Base-by-base conservation (phyloP, 2,113 vertebrate species). In the Equus quagga region DNA sequence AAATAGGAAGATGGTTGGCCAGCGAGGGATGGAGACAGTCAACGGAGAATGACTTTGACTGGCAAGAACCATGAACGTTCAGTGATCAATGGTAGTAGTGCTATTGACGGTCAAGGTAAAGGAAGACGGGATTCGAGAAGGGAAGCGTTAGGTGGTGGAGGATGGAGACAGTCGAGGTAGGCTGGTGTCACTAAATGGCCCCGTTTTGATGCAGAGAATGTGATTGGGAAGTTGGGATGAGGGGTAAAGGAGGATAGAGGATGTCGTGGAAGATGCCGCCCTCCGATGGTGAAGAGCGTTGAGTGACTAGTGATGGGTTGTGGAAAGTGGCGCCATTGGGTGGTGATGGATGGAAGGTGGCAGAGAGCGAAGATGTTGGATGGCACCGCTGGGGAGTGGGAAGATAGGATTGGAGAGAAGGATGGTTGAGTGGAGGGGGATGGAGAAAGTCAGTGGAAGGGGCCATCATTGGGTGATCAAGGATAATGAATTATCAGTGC, bases 21-120 rank as follows among this genome's bases (percentile, higher is more conserved):
- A 2, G 12, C 0, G 33, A 65, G 0, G 6, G 58, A 2, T 8
- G 67, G 78, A 51, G 78, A 44, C 19, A 14, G 17, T 5, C 51
- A 2, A 1, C 8, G 54, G 85, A 31, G 76, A n/a, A 26, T 3
- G 54, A 36, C 69, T 26, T 24, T 6, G 33, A 21, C 9, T 28
- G 21, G 33, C 11, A 21, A 83, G 31, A 28, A 15, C 0, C 9
- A 26, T 0, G 24, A 21, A 0, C 24, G 0, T 2, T 49, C 26
- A 2, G 6, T 26, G 31, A 18, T 46, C 36, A 24, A 0, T 6
- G 15, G 12, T 5, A 0, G 13, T 0, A 49, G 33, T 31, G 6
- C 65, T 7, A 12, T 8, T 4, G n/a, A 5, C 7, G 65, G 75
- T 7, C n/a, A 0, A 65, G n/a, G 28, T 1, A 9, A 3, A 19